Conservation (phyloP, 1,140 invertebrate genomes). For the Stegodyphus mimosarum region DNA sequence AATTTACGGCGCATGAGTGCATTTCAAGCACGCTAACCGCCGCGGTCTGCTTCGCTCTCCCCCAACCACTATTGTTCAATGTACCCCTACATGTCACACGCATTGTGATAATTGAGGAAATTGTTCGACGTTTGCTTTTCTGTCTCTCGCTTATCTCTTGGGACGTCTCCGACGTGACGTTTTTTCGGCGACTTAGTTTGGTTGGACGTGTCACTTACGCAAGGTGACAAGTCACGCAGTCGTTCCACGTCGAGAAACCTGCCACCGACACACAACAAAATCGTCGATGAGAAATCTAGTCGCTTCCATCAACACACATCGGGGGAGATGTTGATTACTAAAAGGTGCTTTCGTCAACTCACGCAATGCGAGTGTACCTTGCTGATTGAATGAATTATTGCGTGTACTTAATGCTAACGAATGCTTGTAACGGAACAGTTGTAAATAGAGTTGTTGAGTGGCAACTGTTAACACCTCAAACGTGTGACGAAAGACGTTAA, state of each 20-base stretch:
- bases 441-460: constrained; percentile 10
- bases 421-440: background rate
- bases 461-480: background rate
- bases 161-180: background rate
- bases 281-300: constrained; percentile 21
- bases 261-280: background rate
- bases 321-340: constrained; percentile 24
- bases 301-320: constrained; percentile 4
- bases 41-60: too few species aligned
- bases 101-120: too few species aligned
- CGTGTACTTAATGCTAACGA: constrained; percentile 8
- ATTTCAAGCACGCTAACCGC: too few species aligned
- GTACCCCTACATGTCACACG: too few species aligned
- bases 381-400: constrained; percentile 37
- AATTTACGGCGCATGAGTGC: too few species aligned
- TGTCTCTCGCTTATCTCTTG: too few species aligned
- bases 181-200: constrained; percentile 23
- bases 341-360: constrained; percentile 42
- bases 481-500: background rate
- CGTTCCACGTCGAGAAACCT: background rate
- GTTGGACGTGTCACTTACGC: constrained; percentile 43
- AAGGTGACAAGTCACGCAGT: constrained; percentile 9
- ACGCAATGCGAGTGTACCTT: constrained; percentile 13
- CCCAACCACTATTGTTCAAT: too few species aligned
- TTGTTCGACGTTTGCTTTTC: too few species aligned